Base-by-base conservation (phyloP, 2,113 vertebrate genomes). In the Halichoerus grypus region DNA sequence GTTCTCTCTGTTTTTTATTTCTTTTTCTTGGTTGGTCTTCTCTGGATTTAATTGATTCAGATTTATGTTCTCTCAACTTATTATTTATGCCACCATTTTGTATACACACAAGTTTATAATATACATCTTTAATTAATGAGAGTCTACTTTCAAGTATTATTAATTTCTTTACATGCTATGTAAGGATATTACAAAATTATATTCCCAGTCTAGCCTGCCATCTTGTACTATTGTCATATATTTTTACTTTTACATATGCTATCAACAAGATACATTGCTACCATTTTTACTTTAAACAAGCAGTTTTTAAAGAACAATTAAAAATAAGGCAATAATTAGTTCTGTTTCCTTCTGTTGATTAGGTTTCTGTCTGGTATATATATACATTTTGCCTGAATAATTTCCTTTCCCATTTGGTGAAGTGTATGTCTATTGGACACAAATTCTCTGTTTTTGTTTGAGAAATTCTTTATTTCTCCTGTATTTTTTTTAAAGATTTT, bases 391-490 rank as follows among this genome's bases (percentile, higher is more conserved):
- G 4, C 39, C 33, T 39, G 57, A 86, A 84, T 8, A 92, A 69
- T 19, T 69, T 89, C 26, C n/a, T 59, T 89, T 65, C 55, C 59
- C 12, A 39, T 65, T 74, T 95, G 28, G 80, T 85, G 26, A 46
- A 46, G 22, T 76, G 1, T 77, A 31, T n/a, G 6, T 59, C 21
- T 81, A 5, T 26, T 31, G 28, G 19, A 46, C n/a, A 80, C 26
- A 26, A 88, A 71, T 74, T 67, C 12, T 92, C 67, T 74, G 15
- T 51, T 92, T 67, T 33, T 57, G 24, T 74, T 67, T 83, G n/a
- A 84, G n/a, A 91, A 92, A 65, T 88, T 87, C 4, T 71, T 63
- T 96, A 65, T 79, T 87, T 96, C 33, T 80, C 4, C 4, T 61
- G 10, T 36, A 74, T 74, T 86, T 83, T 88, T 51, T 53, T 53